Evolutionary conservation across 2,113 vertebrate genomes (phyloP).

Genomic region (Copsychus sechellarum): DNA sequence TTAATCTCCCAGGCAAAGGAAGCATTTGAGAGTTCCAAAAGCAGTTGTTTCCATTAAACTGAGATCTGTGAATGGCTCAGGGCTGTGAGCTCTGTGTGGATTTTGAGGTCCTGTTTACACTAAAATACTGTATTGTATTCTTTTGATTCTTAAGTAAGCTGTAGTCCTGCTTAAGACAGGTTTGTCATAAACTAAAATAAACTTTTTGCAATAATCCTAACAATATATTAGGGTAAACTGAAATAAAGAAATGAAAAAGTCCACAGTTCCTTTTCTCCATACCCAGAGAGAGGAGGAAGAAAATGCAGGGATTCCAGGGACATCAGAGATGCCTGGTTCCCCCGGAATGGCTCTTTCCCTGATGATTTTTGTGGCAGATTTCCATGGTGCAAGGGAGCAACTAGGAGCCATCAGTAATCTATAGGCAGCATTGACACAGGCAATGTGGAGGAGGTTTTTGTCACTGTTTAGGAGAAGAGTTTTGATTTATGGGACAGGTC

Average conservation of each 20-base stretch:
- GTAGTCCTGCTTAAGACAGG: neutral
- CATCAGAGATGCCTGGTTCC: neutral
- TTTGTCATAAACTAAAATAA: neutral
- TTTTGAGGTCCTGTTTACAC: neutral
- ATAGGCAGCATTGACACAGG: neutral
- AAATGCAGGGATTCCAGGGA: neutral
- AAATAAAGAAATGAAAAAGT: neutral
- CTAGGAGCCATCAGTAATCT: neutral
- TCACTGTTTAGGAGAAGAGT: neutral
- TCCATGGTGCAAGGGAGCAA: neutral
- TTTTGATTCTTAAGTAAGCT: neutral
- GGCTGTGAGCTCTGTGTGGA: neutral
- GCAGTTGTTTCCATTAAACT: neutral
- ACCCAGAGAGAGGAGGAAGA: neutral
- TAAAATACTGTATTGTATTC: neutral
- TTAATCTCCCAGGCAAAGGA: neutral
- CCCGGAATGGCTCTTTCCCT: neutral
- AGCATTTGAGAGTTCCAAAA: neutral
- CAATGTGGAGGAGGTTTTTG: neutral
- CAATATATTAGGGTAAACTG: neutral
- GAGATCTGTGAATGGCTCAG: neutral
- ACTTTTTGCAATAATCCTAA: neutral
- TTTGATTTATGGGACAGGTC: neutral
- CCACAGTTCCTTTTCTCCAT: accelerated
- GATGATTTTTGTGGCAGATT: neutral